Evolutionary conservation across 2,888 invertebrate genomes (phyloP).

Genomic region (Minunthozetes semirufus): DNA sequence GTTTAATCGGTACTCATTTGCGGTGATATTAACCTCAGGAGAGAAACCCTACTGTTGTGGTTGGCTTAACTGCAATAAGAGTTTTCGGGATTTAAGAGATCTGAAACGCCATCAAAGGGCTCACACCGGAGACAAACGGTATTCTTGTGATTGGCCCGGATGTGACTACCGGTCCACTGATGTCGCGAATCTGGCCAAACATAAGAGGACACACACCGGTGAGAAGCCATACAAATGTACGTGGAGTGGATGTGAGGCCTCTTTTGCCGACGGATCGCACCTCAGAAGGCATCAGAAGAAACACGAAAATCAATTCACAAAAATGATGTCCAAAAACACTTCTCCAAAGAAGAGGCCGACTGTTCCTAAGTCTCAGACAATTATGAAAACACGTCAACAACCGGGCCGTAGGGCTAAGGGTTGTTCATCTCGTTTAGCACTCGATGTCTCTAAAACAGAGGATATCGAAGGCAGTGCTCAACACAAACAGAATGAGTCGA

Average conservation of each 20-base stretch:
- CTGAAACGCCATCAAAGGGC: constrained; percentile 24
- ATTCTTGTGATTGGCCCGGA: constrained; percentile 22
- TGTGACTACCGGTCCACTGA: constrained; percentile 27
- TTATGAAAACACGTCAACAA: constrained; percentile 11
- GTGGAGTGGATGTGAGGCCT: constrained; percentile 23
- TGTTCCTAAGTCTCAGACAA: neutral
- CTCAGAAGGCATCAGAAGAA: constrained; percentile 30
- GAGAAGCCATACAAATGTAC: constrained; percentile 12
- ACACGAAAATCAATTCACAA: constrained; percentile 16
- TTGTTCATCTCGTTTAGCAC: neutral
- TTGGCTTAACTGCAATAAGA: constrained; percentile 22
- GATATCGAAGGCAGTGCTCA: neutral
- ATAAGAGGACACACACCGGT: constrained; percentile 18
- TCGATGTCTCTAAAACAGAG: neutral
- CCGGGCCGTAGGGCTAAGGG: constrained; percentile 18
- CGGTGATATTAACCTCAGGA: neutral
- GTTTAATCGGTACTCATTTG: too few relatives aligned
- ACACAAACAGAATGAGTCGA: neutral
- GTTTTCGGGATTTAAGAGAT: constrained; percentile 13
- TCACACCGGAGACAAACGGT: constrained; percentile 22
- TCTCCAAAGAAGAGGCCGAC: neutral
- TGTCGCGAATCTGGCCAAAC: constrained; percentile 26
- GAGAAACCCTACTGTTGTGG: constrained; percentile 20
- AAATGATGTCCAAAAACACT: neutral
- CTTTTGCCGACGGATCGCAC: constrained; percentile 15